Evolutionary conservation across 2,888 invertebrate genomes (phyloP).

Genomic region (Acrocera orbiculus): DNA sequence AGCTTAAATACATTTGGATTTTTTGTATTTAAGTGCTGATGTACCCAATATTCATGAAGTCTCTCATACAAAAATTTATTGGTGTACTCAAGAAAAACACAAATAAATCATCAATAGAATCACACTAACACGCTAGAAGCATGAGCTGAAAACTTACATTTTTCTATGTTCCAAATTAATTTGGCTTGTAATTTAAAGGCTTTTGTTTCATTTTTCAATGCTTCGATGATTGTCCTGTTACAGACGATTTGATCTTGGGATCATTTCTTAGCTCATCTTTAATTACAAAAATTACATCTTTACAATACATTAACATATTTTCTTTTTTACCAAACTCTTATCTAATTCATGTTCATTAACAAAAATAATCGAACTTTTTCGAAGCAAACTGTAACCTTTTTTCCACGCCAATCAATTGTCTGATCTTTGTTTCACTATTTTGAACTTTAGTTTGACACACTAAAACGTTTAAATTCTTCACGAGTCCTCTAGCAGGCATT

Average conservation of each 20-base stretch:
- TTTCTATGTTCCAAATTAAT: slow-evolving; percentile 47
- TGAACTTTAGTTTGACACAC: slow-evolving; percentile 30
- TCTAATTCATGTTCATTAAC: slow-evolving; percentile 59
- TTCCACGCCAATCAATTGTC: slow-evolving; percentile 79
- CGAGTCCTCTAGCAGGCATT: slow-evolving; percentile 66
- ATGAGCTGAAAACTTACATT: slow-evolving; percentile 63
- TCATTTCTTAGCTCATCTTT: slow-evolving; percentile 65
- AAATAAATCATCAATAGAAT: slow-evolving; percentile 42
- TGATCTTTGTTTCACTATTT: slow-evolving; percentile 48
- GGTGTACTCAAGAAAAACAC: too few relatives aligned
- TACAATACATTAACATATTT: slow-evolving; percentile 82
- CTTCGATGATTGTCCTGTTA: slow-evolving; percentile 44
- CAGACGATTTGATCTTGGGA: slow-evolving; percentile 41
- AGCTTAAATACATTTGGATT: slow-evolving; percentile 72
- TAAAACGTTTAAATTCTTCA: slow-evolving; percentile 48
- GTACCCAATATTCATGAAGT: slow-evolving; percentile 77
- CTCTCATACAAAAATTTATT: slow-evolving; percentile 64
- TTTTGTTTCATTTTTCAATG: slow-evolving; percentile 45
- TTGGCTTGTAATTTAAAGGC: slow-evolving; percentile 34
- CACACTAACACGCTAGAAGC: slow-evolving; percentile 70
- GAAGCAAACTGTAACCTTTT: slow-evolving; percentile 65
- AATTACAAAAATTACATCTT: slow-evolving; percentile 77
- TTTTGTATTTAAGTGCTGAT: slow-evolving; percentile 58
- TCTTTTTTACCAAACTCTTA: slow-evolving; percentile 59
- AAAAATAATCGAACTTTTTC: slow-evolving; percentile 67